phyloP scores from a whole-genome alignment of 53 echinoderm and acorn worm genomes.

The Holothuria scabra region DNA sequence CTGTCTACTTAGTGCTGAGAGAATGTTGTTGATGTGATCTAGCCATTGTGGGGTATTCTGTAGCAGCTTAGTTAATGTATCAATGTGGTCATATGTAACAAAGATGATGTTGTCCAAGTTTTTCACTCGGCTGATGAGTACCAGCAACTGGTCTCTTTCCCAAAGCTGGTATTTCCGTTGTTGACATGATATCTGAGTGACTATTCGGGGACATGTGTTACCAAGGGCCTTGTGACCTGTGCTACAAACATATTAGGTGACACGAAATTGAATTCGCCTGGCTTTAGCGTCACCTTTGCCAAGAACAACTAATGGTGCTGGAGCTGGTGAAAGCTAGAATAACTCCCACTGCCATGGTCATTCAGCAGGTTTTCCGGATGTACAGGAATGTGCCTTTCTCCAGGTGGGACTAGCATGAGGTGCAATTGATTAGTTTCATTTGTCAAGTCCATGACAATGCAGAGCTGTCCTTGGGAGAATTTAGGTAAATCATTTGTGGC shows the following conservation, averaged over 20 bases:
- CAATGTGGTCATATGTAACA: slow-evolving; percentile 40
- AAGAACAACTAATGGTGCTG: slow-evolving; percentile 13
- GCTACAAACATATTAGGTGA: slow-evolving; percentile 48
- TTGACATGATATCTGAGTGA: slow-evolving; percentile 54
- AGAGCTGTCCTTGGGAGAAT: too few species aligned
- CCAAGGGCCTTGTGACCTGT: slow-evolving; percentile 52
- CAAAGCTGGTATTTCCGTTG: slow-evolving; percentile 53
- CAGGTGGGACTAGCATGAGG: too few species aligned
- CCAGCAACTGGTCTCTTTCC: slow-evolving; percentile 53
- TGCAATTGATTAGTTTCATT: too few species aligned
- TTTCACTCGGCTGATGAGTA: too few species aligned
- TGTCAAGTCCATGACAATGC: too few species aligned
- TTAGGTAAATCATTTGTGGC: too few species aligned
- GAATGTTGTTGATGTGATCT: too few species aligned
- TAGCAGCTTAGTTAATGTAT: slow-evolving; percentile 48
- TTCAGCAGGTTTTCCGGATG: too few species aligned
- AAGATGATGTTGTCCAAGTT: too few species aligned
- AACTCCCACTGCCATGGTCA: background rate
- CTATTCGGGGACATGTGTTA: slow-evolving; percentile 45
- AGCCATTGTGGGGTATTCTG: too few species aligned
- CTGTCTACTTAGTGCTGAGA: slow-evolving; percentile 44
- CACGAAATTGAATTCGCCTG: too few species aligned
- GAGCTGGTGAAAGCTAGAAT: slow-evolving; percentile 30
- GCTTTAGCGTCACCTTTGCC: slow-evolving; percentile 37
- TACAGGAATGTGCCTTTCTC: too few species aligned